A percentile compares a stretch with the other conserved stretches of the same genome.
phyloP scores from a whole-genome alignment of 1,140 invertebrate genomes.

The Drosophila ananassae region DNA sequence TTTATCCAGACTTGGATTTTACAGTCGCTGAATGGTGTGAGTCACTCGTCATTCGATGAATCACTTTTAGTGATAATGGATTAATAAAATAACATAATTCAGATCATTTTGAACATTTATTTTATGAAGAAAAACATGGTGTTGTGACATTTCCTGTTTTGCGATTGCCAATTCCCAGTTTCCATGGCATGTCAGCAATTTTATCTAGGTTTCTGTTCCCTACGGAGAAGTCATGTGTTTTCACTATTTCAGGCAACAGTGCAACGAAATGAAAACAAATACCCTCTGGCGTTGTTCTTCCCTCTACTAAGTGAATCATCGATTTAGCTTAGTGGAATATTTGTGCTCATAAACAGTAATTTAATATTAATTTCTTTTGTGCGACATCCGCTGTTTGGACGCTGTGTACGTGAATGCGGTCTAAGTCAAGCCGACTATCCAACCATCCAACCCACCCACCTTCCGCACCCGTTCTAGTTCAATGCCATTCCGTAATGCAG shows the following conservation, averaged over 20 bases:
- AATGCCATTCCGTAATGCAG: slow-evolving; percentile 53
- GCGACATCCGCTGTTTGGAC: neutral
- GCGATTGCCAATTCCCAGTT: neutral
- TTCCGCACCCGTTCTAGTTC: slow-evolving; percentile 52
- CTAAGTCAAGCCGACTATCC: neutral
- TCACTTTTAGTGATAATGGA: slow-evolving; percentile 48
- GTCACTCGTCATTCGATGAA: slow-evolving; percentile 33
- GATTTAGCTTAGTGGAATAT: neutral
- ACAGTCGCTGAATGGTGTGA: neutral
- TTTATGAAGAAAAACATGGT: too few relatives aligned
- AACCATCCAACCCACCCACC: neutral
- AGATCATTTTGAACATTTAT: neutral
- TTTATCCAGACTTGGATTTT: neutral
- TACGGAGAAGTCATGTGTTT: neutral
- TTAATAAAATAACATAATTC: neutral
- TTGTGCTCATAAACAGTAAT: neutral
- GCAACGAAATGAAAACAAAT: slow-evolving; percentile 1
- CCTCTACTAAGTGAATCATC: neutral
- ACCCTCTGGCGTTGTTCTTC: neutral
- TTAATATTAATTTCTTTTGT: neutral
- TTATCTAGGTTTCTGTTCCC: slow-evolving; percentile 18
- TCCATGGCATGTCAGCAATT: slow-evolving; percentile 7
- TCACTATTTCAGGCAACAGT: neutral
- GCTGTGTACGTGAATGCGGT: neutral
- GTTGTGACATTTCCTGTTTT: too few relatives aligned